These are phyloP conservation scores for Montipora foliosa DNA, from an alignment of 64 coral and sea anemone species.

Conservation along the genomic window DNA sequence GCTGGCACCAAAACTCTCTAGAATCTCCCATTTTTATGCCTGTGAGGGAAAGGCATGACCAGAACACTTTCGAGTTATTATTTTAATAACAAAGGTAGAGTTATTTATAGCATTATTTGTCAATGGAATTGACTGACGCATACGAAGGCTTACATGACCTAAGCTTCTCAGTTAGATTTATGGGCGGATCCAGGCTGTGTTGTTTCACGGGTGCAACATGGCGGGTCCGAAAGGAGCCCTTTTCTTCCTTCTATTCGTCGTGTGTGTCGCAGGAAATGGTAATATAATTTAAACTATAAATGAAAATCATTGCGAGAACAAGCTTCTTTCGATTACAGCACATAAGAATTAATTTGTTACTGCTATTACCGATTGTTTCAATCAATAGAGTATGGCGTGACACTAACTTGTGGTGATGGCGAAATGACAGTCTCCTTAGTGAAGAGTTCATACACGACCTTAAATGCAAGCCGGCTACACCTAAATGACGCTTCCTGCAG, in stretches of 20 bases:
- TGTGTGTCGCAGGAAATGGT: not conserved
- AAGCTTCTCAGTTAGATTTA: no score
- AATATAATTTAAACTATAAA: not conserved
- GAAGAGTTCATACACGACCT: not conserved
- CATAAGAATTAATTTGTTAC: not conserved
- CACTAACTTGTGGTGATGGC: conserved; percentile 48
- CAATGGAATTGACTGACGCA: no score
- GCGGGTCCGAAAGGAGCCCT: not conserved
- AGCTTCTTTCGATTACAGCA: no score
- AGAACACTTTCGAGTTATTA: no score
- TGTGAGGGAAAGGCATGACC: no score
- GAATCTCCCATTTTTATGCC: no score
- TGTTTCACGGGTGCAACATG: not conserved
- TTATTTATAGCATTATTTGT: no score
- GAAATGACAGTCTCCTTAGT: conserved; percentile 48
- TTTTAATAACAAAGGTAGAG: no score
- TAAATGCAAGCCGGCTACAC: conserved; percentile 45
- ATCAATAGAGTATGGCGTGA: conserved; percentile 32
- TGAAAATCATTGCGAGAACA: no score
- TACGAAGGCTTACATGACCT: no score
- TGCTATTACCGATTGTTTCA: not conserved
- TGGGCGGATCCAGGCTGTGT: not conserved
- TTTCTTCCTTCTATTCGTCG: not conserved
- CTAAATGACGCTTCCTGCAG: conserved; percentile 22
- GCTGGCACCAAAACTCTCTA: no score